Conservation (phyloP, 2,113 vertebrate genomes). For the Regulus satrapa region DNA sequence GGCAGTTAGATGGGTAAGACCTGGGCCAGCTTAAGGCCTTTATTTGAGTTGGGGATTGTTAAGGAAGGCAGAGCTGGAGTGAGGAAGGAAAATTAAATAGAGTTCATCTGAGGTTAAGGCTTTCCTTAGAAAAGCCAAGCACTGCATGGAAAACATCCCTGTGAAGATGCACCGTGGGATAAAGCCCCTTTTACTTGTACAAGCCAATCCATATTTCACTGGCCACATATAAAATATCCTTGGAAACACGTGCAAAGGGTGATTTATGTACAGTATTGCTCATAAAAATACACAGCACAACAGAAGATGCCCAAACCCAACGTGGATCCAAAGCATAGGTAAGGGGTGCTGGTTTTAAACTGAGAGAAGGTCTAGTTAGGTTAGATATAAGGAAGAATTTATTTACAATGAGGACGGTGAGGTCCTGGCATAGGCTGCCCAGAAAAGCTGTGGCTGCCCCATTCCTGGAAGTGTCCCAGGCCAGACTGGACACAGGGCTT, state of each 20-base stretch:
- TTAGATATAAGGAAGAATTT: background rate
- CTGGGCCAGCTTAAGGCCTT: background rate
- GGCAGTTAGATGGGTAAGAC: background rate
- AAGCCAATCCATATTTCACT: background rate
- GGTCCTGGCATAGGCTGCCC: background rate
- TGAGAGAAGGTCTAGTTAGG: background rate
- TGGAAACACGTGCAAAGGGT: background rate
- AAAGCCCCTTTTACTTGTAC: background rate
- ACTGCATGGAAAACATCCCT: background rate
- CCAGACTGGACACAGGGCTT: background rate
- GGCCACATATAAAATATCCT: background rate
- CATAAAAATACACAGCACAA: background rate
- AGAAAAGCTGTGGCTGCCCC: background rate
- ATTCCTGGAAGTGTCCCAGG: background rate
- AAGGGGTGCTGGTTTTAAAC: background rate
- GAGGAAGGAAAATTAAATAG: background rate
- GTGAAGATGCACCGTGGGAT: background rate
- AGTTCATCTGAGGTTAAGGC: background rate
- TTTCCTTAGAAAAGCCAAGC: background rate
- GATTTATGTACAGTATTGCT: background rate
- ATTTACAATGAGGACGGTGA: background rate
- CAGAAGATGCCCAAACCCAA: background rate
- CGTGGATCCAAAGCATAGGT: rapidly evolving
- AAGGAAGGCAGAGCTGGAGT: background rate
- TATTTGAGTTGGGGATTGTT: background rate